Evolutionary conservation across 2,797 vertebrate genomes (phyloP).

Genomic region (Galago senegalensis): DNA sequence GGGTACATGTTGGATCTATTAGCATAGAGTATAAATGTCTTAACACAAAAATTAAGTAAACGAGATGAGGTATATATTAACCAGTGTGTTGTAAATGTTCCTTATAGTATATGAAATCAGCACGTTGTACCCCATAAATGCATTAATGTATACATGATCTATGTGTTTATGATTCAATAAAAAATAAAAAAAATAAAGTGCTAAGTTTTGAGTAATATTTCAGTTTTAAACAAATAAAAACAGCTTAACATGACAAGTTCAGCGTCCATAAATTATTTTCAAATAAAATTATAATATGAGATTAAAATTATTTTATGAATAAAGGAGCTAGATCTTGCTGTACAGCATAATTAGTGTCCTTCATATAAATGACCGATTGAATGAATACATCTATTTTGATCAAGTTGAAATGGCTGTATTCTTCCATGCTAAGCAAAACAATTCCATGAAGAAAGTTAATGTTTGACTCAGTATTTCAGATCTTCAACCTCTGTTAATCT

Average conservation of each 20-base stretch:
- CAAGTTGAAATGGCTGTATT: background rate
- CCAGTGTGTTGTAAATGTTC: too few species aligned
- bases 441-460: slow-evolving; percentile 41
- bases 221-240: slow-evolving; percentile 11
- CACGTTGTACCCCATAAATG: too few species aligned
- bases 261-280: slow-evolving; percentile 27
- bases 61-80: too few species aligned
- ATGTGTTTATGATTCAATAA: too few species aligned
- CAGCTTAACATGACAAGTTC: background rate
- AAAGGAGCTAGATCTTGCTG: background rate
- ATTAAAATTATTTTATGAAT: slow-evolving; percentile 27
- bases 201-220: slow-evolving; percentile 33
- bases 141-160: too few species aligned
- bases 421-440: background rate
- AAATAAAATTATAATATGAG: background rate
- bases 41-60: too few species aligned
- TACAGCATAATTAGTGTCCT: background rate
- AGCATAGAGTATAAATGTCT: too few species aligned
- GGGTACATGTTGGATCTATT: too few species aligned
- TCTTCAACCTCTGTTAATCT: background rate
- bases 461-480: background rate
- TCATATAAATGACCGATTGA: background rate
- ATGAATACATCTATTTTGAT: slow-evolving; percentile 17
- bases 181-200: background rate
- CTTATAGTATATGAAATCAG: too few species aligned